Evolutionary conservation across 2,797 vertebrate species (phyloP).

Genomic region (Delichon dasypus): DNA sequence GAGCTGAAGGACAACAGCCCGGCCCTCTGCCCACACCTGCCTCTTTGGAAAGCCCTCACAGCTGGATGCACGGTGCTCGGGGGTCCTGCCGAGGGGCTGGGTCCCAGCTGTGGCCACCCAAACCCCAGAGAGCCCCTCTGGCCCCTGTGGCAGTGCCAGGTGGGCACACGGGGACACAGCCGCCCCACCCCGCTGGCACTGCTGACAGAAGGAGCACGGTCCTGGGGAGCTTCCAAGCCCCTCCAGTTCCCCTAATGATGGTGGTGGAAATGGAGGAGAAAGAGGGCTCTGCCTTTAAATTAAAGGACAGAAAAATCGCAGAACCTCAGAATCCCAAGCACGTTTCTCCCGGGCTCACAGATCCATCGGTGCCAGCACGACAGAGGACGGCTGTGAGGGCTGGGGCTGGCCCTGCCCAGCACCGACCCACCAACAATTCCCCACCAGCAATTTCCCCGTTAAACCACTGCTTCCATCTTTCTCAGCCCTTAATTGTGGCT

Average conservation of each 20-base stretch:
- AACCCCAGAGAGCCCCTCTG: background rate
- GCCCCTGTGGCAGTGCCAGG: background rate
- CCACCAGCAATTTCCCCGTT: background rate
- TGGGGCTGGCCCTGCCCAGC: background rate
- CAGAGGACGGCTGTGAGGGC: background rate
- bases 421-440: background rate
- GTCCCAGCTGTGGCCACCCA: background rate
- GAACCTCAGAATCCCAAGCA: background rate
- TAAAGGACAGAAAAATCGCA: background rate
- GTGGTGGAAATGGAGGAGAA: background rate
- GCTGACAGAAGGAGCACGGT: accelerated
- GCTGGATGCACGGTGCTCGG: accelerated
- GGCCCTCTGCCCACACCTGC: accelerated
- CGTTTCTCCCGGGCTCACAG: background rate
- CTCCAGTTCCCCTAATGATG: background rate
- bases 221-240: background rate
- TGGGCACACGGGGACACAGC: accelerated
- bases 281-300: background rate
- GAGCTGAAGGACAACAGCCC: accelerated
- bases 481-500: background rate
- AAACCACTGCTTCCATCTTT: background rate
- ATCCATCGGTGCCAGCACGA: accelerated
- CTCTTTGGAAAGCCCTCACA: accelerated
- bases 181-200: background rate
- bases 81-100: background rate